Conservation (phyloP, 2,797 vertebrate species). For the Cetoscarus ocellatus region DNA sequence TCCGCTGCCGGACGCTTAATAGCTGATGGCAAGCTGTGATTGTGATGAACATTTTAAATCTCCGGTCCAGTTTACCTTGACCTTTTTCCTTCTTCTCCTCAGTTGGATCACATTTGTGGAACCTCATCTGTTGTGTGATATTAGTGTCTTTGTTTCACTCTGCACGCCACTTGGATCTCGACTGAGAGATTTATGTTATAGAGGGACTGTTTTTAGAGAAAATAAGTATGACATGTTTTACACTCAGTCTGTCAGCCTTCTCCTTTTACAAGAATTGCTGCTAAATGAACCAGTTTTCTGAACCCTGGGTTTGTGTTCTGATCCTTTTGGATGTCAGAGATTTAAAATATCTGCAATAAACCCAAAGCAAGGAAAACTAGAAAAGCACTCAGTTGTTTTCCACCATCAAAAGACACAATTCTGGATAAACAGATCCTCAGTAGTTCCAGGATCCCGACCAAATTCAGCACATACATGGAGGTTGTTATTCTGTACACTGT, state of each 20-base stretch:
- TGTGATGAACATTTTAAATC: conserved; percentile 85
- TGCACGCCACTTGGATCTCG: conserved; percentile 38
- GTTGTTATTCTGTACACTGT: too few relatives aligned
- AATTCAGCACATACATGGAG: too few relatives aligned
- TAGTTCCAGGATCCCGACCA: too few relatives aligned
- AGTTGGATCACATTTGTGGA: conserved; percentile 46
- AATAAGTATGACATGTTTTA: conserved; percentile 50
- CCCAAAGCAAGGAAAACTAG: not conserved
- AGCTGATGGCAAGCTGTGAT: conserved; percentile 84
- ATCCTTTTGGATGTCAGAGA: not conserved
- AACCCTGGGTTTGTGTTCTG: conserved; percentile 2
- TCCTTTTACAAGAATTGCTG: conserved; percentile 25
- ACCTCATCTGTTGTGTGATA: conserved; percentile 53
- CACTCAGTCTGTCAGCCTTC: not conserved
- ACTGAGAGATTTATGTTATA: conserved; percentile 53
- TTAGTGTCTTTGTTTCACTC: conserved; percentile 70
- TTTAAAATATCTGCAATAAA: not conserved
- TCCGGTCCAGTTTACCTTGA: conserved; percentile 79
- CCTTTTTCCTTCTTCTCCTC: conserved; percentile 76
- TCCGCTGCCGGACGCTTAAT: conserved; percentile 81
- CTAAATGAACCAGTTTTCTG: conserved; percentile 1
- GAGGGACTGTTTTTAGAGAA: conserved; percentile 32
- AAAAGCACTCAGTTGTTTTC: too few relatives aligned
- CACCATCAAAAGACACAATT: too few relatives aligned
- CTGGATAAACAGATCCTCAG: too few relatives aligned